Evolutionary conservation across 2,113 vertebrate species (phyloP).

Genomic region (Poecilia latipinna): DNA sequence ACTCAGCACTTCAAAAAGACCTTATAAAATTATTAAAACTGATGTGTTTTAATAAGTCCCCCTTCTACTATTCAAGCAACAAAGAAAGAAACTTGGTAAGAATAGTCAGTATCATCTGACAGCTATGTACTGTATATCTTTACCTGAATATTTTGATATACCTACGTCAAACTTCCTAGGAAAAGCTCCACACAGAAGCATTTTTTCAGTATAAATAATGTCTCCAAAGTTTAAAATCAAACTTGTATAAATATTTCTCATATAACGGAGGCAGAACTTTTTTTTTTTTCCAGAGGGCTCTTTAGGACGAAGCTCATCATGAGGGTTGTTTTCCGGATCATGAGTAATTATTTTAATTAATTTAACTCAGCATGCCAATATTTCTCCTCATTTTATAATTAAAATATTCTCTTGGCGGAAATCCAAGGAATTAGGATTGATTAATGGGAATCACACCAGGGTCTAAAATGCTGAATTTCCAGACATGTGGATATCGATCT

Average conservation of each 20-base stretch:
- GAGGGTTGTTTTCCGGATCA: not conserved
- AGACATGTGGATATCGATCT: not conserved
- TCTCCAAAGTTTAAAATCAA: not conserved
- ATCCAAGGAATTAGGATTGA: not conserved
- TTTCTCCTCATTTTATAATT: not conserved
- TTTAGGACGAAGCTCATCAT: not conserved
- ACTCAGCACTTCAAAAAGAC: no score
- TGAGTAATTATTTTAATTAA: conserved; percentile 1
- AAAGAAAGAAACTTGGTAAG: not conserved
- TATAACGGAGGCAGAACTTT: not conserved
- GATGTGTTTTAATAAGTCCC: no score
- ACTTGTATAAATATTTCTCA: not conserved
- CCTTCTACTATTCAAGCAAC: not conserved
- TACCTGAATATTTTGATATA: not conserved
- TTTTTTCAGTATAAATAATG: not conserved
- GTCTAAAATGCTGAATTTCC: not conserved
- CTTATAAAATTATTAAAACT: no score
- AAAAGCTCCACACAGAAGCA: not conserved
- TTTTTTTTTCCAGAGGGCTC: not conserved
- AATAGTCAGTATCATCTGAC: not conserved
- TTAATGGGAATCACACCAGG: not conserved
- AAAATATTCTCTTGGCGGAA: not conserved
- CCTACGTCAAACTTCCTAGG: not conserved
- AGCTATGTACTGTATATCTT: not conserved
- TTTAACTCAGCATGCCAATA: not conserved